Evolutionary conservation across 2,888 invertebrate genomes (phyloP).

Genomic region (Lasioglossum oenotherae): DNA sequence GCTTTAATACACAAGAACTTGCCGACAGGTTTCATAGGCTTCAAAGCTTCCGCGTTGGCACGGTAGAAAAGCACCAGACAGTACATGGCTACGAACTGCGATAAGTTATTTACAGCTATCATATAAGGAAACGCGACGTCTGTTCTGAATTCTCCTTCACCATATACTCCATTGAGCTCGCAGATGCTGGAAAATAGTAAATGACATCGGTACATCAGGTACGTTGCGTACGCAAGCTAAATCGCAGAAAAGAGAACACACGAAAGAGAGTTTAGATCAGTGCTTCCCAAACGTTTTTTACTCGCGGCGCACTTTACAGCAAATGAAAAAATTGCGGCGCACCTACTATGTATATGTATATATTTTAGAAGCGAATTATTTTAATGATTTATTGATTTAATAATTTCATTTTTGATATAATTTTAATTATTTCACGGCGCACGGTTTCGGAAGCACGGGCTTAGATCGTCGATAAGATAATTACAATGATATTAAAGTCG

Average conservation of each 20-base stretch:
- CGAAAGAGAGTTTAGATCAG: background rate
- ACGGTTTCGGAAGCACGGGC: too few relatives aligned
- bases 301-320: too few relatives aligned
- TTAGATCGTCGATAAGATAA: constrained; percentile 81
- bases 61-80: constrained; percentile 97
- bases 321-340: too few relatives aligned
- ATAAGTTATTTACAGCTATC: constrained; percentile 94
- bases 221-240: background rate
- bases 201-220: background rate
- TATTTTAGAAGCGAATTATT: too few relatives aligned
- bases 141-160: constrained; percentile 95
- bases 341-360: too few relatives aligned
- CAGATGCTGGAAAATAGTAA: constrained; percentile 89
- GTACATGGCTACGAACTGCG: constrained; percentile 98
- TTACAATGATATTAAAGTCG: constrained; percentile 95
- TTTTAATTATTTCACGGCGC: too few relatives aligned
- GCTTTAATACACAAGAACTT: constrained; percentile 99
- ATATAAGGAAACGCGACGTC: constrained; percentile 96
- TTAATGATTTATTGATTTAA: too few relatives aligned
- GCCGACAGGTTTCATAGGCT: constrained; percentile 96
- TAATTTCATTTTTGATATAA: too few relatives aligned
- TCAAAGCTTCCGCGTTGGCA: constrained; percentile 93
- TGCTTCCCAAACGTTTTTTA: too few relatives aligned
- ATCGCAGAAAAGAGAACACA: background rate
- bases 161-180: constrained; percentile 93